Evolutionary conservation across 2,113 vertebrate genomes (phyloP), one percentile per base, ranked within the genome.

Genomic region (Geothlypis trichas): DNA sequence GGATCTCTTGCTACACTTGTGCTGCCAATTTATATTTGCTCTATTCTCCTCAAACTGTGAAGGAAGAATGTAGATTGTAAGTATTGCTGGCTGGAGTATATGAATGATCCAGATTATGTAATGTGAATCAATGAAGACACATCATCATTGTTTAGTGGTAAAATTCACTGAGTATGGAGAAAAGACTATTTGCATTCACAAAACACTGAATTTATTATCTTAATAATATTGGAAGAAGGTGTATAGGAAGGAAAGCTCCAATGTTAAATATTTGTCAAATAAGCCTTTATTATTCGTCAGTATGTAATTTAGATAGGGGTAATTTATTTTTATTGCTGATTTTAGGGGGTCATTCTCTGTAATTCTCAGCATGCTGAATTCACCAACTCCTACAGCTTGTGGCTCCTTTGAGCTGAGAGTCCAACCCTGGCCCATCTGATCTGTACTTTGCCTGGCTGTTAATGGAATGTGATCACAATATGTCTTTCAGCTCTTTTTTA

Each of bases 201-300:
- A 85, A 95, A 79, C 72, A 57, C 67, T 55, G 39, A 66, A 68
- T 78, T 87, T 6, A 79, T 84, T 82, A 89, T 26, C 46, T 89
- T 73, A 84, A 81, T 81, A 90, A 82, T 58, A 69, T 31, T 89
- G 76, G 52, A 88, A 93, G 66, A 76, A 84, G 28, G 35, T 52
- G 6, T 84, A 39, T 30, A 76, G 62, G 58, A 87, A 85, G 11
- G 46, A 89, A 94, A 79, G 21, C 33, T 89, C n/a, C 51, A 14
- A 28, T 65, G 68, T 83, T 96, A 95, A 93, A 94, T 44, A 86
- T 89, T 95, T 75, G 63, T 65, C 58, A 75, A 39, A 27, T 93
- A 66, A 84, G n/a, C 24, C 55, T 80, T 94, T 93, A 90, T 95
- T 95, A 94, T 95, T 94, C 93, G 84, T 91, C 93, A 51, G 18